phyloP scores from a whole-genome alignment of 2,888 invertebrate species.

The Deilephila elpenor region DNA sequence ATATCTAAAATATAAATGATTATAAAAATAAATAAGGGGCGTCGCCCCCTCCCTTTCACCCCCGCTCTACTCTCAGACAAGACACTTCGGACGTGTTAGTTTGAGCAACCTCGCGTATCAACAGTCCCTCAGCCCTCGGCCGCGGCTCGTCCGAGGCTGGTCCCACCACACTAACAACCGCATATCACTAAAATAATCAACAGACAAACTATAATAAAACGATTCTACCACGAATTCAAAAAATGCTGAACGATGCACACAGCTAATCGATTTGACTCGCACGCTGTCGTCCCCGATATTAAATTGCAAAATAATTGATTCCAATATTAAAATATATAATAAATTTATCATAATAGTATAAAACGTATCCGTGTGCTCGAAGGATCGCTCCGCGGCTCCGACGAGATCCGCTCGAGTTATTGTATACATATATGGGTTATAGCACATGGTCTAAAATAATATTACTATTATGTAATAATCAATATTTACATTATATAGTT shows the following conservation, averaged over 20 bases:
- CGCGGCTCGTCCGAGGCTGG: slow-evolving; percentile 18
- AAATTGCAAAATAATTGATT: slow-evolving; percentile 24
- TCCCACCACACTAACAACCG: slow-evolving; percentile 50
- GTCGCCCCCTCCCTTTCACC: slow-evolving; percentile 65
- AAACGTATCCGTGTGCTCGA: slow-evolving; percentile 26
- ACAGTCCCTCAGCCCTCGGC: too few relatives aligned
- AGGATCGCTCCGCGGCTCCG: neutral
- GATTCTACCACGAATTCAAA: slow-evolving; percentile 61
- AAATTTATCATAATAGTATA: slow-evolving; percentile 23
- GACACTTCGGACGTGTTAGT: slow-evolving; percentile 36
- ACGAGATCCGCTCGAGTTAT: slow-evolving; percentile 32
- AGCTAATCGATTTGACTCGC: slow-evolving; percentile 43
- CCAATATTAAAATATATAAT: slow-evolving; percentile 25
- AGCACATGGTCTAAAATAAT: slow-evolving; percentile 82
- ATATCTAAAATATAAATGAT: slow-evolving; percentile 80
- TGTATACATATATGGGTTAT: slow-evolving; percentile 63
- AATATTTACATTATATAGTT: slow-evolving; percentile 74
- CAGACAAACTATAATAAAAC: slow-evolving; percentile 62
- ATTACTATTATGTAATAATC: slow-evolving; percentile 81
- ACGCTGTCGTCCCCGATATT: slow-evolving; percentile 30
- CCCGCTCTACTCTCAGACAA: slow-evolving; percentile 50
- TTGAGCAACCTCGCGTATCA: slow-evolving; percentile 59
- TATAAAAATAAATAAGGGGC: slow-evolving; percentile 83
- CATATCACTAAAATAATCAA: slow-evolving; percentile 62
- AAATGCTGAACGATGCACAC: slow-evolving; percentile 40